A percentile compares a stretch with the other conserved stretches of the same genome.
These are phyloP conservation scores for Pseudoips prasinana DNA, from an alignment of 2,888 invertebrate genomes.

Conservation along the genomic window DNA sequence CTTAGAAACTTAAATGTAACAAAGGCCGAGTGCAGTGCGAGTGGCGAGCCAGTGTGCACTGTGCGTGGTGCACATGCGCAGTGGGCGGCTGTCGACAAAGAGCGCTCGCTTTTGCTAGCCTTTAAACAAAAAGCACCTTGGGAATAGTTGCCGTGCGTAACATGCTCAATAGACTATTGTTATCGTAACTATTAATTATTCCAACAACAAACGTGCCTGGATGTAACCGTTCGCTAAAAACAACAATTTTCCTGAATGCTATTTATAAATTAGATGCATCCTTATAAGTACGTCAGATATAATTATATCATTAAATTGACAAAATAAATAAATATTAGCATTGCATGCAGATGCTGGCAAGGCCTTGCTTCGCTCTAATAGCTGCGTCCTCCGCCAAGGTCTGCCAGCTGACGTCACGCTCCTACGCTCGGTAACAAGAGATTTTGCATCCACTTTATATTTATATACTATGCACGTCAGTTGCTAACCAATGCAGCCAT, in stretches of 20 bases:
- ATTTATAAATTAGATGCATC: neutral
- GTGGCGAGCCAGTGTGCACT: slow-evolving; percentile 1
- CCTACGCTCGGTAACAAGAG: slow-evolving; percentile 64
- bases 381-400: slow-evolving; percentile 73
- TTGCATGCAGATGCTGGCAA: slow-evolving; percentile 63
- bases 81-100: slow-evolving; percentile 48
- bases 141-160: slow-evolving; percentile 41
- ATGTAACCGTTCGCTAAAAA: too few relatives aligned
- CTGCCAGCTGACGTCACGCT: slow-evolving; percentile 67
- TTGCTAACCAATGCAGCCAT: slow-evolving; percentile 32
- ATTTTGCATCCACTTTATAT: slow-evolving; percentile 50
- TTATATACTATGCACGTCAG: slow-evolving; percentile 34
- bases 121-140: slow-evolving; percentile 49
- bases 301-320: slow-evolving; percentile 13
- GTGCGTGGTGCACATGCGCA: slow-evolving; percentile 7
- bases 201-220: neutral
- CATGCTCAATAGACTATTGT: slow-evolving; percentile 17
- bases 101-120: slow-evolving; percentile 39
- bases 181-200: slow-evolving; percentile 4
- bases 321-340: slow-evolving; percentile 41
- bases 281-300: slow-evolving; percentile 1
- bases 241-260: neutral
- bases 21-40: slow-evolving; percentile 26
- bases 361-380: slow-evolving; percentile 72
- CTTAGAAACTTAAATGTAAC: slow-evolving; percentile 53